Conservation (phyloP, 2,797 vertebrate genomes). For the Oreonectes daqikongensis region DNA sequence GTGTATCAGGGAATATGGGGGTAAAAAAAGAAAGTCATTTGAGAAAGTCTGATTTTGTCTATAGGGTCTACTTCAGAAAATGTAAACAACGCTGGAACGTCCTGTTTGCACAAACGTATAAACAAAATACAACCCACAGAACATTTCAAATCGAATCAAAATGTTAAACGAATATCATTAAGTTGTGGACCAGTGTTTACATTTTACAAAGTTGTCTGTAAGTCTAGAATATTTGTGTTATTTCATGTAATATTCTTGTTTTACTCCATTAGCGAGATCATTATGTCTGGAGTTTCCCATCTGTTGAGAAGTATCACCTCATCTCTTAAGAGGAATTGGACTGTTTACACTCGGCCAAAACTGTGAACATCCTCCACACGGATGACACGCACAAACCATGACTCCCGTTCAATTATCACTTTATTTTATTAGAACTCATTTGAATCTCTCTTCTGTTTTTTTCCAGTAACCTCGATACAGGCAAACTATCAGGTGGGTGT, state of each 20-base stretch:
- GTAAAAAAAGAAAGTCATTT: no score
- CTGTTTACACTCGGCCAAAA: constrained; percentile 9
- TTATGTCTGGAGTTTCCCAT: constrained; percentile 18
- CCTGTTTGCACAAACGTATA: no score
- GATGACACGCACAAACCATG: constrained; percentile 44
- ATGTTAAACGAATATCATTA: no score
- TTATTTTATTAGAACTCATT: constrained; percentile 40
- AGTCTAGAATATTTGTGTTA: background rate
- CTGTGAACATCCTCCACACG: constrained; percentile 18
- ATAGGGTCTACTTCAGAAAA: no score
- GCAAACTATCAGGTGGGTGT: constrained; percentile 60
- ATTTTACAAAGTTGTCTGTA: no score
- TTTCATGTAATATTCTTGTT: background rate
- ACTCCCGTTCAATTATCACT: constrained; percentile 56
- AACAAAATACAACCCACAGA: no score
- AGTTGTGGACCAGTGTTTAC: no score
- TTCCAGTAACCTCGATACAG: constrained; percentile 53
- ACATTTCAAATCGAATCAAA: no score
- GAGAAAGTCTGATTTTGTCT: no score
- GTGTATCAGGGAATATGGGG: no score
- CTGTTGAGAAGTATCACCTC: background rate
- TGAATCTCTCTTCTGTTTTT: constrained; percentile 39
- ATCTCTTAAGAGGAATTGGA: constrained; percentile 7
- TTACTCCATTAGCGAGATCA: constrained; percentile 1
- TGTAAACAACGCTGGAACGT: no score